Percentiles rank a stretch among this genome's conserved stretches.
These are phyloP conservation scores for Terebella lapidaria DNA, from an alignment of 2,888 invertebrate species.

Conservation along the genomic window DNA sequence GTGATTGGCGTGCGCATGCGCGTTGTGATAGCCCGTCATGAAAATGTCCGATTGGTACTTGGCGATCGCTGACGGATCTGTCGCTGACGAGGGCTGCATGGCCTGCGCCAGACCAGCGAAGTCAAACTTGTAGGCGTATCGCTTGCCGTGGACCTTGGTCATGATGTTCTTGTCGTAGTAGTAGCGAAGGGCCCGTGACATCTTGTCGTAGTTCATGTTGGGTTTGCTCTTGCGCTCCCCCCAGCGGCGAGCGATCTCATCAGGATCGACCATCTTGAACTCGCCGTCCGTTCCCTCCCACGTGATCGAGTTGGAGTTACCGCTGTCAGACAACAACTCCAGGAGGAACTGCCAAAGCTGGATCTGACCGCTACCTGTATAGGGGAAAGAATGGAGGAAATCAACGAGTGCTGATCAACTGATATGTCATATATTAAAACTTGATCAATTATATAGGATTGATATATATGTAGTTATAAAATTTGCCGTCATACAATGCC, in stretches of 20 bases:
- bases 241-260: conserved; percentile 18
- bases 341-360: conserved; percentile 98
- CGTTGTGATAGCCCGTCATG: conserved; percentile 66
- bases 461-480: no score
- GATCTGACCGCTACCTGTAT: conserved; percentile 73
- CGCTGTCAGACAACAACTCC: conserved; percentile 85
- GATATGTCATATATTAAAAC: no score
- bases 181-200: conserved; percentile 83
- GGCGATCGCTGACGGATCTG: conserved; percentile 80
- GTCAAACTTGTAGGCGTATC: conserved; percentile 95
- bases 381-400: no score
- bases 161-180: conserved; percentile 98
- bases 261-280: conserved; percentile 13
- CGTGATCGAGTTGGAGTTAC: conserved; percentile 84
- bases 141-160: conserved; percentile 95
- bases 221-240: conserved; percentile 23
- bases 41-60: conserved; percentile 95
- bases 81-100: conserved; percentile 39
- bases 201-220: conserved; percentile 23
- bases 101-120: conserved; percentile 83
- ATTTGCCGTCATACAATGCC: no score
- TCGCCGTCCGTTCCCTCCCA: conserved; percentile 38
- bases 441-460: no score
- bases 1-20: conserved; percentile 44
- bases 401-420: no score